phyloP scores from a whole-genome alignment of 2,113 vertebrate genomes.

The Ariopsis seemanni region DNA sequence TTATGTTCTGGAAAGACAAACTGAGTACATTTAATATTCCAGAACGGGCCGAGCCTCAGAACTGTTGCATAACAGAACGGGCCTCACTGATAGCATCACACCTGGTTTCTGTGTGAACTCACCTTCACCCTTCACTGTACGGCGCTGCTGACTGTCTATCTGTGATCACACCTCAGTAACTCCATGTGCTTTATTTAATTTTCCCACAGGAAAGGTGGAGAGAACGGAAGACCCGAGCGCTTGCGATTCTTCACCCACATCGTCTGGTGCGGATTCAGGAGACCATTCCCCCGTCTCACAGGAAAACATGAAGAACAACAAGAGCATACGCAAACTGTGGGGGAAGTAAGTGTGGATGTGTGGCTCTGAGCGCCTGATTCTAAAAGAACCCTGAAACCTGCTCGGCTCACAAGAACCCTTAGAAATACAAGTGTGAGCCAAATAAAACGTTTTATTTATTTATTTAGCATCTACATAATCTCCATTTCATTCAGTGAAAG shows the following conservation, averaged over 20 bases:
- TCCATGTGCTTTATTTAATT: neutral
- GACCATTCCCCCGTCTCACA: slow-evolving; percentile 81
- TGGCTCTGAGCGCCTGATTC: neutral
- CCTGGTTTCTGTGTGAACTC: neutral
- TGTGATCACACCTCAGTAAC: neutral
- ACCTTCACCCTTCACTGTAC: neutral
- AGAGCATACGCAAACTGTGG: slow-evolving; percentile 94
- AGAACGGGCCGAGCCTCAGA: neutral
- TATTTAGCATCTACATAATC: neutral
- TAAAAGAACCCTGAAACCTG: neutral
- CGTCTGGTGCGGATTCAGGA: slow-evolving; percentile 76
- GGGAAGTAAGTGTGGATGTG: slow-evolving; percentile 84
- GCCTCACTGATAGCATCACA: neutral
- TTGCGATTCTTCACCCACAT: slow-evolving; percentile 77
- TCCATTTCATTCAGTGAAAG: neutral
- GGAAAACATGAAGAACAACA: slow-evolving; percentile 88
- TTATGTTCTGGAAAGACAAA: neutral
- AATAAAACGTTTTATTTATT: neutral
- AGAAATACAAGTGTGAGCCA: neutral
- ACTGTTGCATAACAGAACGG: neutral
- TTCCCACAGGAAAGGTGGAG: slow-evolving; percentile 79
- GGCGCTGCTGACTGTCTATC: neutral
- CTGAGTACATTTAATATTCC: neutral
- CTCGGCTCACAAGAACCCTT: neutral
- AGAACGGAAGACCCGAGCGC: slow-evolving; percentile 68